These are phyloP conservation scores for Agrenia bidenticulata DNA, from an alignment of 2,888 invertebrate genomes.

Conservation along the genomic window DNA sequence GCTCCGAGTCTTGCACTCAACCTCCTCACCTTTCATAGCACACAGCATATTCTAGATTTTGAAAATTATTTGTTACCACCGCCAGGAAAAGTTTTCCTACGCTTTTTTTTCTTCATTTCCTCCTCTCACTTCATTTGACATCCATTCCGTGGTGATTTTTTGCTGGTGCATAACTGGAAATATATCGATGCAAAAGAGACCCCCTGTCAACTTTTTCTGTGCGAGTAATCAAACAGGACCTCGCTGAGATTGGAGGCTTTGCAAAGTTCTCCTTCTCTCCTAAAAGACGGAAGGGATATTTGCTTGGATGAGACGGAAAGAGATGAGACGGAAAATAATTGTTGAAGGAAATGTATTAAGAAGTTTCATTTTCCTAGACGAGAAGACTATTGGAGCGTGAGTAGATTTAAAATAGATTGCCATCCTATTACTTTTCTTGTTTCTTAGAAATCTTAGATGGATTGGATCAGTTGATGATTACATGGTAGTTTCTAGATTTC, in stretches of 20 bases:
- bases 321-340: slow-evolving; percentile 18
- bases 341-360: slow-evolving; percentile 8
- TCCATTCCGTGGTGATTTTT: background rate
- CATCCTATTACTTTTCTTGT: background rate
- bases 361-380: background rate
- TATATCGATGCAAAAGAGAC: too few species aligned
- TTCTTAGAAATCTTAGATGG: background rate
- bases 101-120: background rate
- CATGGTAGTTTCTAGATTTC: too few species aligned
- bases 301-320: background rate
- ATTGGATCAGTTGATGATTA: background rate
- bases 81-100: too few species aligned
- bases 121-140: slow-evolving; percentile 39
- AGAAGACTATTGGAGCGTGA: background rate
- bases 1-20: too few species aligned
- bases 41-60: too few species aligned
- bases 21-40: too few species aligned
- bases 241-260: too few species aligned
- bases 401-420: slow-evolving; percentile 13
- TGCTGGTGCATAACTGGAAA: too few species aligned
- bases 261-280: too few species aligned
- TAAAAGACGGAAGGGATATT: too few species aligned
- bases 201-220: background rate
- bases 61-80: too few species aligned
- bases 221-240: background rate